Evolutionary conservation across 2,113 vertebrate species (phyloP).

Genomic region (Corydoras maculifer): DNA sequence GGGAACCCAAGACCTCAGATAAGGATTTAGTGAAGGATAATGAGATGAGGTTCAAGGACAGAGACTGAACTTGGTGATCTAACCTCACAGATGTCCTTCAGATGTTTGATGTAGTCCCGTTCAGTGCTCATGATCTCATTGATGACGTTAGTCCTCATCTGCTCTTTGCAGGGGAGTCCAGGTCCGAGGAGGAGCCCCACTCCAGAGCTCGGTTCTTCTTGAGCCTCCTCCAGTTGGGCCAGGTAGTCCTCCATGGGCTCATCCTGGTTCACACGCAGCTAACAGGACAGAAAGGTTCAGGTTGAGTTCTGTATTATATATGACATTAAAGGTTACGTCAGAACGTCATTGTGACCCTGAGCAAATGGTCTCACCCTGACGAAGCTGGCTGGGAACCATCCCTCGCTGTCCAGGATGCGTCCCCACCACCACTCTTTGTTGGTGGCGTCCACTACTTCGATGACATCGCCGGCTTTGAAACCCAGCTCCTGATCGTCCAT

Average conservation of each 20-base stretch:
- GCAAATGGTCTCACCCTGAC: conserved; percentile 72
- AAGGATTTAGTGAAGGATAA: too few relatives aligned
- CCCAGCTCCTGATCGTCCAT: conserved; percentile 97
- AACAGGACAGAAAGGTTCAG: background rate
- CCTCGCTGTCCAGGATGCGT: conserved; percentile 82
- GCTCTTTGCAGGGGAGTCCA: conserved; percentile 82
- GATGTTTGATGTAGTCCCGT: conserved; percentile 92
- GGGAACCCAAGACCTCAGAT: too few relatives aligned
- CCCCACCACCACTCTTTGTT: conserved; percentile 99
- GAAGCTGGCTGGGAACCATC: conserved; percentile 96
- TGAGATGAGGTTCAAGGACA: too few relatives aligned
- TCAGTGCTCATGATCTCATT: conserved; percentile 96
- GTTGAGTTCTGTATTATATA: too few relatives aligned
- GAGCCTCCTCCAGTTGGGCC: conserved; percentile 63
- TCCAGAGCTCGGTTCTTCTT: conserved; percentile 57
- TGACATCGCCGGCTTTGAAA: conserved; percentile 90
- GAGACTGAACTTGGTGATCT: conserved; percentile 22
- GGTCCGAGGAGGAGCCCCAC: conserved; percentile 63
- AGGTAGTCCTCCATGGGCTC: conserved; percentile 82
- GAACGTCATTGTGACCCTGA: too few relatives aligned
- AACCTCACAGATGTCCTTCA: conserved; percentile 96
- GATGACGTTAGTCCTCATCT: conserved; percentile 94
- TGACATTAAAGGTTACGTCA: too few relatives aligned
- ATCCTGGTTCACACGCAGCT: conserved; percentile 96
- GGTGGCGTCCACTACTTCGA: conserved; percentile 92